Base-by-base conservation (phyloP, 2,888 invertebrate species). In the Chelonus formosanus region DNA sequence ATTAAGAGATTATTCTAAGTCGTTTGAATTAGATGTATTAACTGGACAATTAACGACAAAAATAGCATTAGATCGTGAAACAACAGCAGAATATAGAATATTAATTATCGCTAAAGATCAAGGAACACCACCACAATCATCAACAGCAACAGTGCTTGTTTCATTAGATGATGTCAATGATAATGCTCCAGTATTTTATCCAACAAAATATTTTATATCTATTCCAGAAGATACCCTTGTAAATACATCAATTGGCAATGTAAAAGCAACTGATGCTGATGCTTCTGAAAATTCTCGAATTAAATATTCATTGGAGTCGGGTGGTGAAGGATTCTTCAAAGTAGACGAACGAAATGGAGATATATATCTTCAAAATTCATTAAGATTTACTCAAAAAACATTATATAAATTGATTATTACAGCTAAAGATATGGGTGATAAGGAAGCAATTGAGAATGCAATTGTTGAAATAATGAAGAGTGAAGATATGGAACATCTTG, bases 121-220 rank as follows among this genome's bases (percentile, higher is more conserved):
- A 86, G 97, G 97, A 5, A 90, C 90, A 76, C 95, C 95, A 36
- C 92, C 95, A 0, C 92, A 95, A 80, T 94, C 95, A 20, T 94
- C 97, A 5, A 95, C 95, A 0, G 95, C 96, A 5, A 94, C 95
- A 0, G 91, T 98, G 59, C 88, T 89, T 77, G 85, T 98, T 4
- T 90, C 87, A 72, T 89, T 98, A 20, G 86, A 91, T 68, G 97
- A 97, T 85, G 90, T 95, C 8, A 97, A 98, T 84, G 97, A 98
- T 84, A 97, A 97, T 83, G 89, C 90, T 75, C 97, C 97, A 0
- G 89, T 91, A 77, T 97, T 98, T 86, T 97, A 97, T 85, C 97
- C 97, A 0, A 89, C 89, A 79, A 89, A 90, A 77, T 97, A 97
- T 84, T 92, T 95, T 80, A 88, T 93, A 74, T 88, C 91, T 52